Conservation (phyloP, 2,888 invertebrate genomes). For the Sesia bembeciformis region DNA sequence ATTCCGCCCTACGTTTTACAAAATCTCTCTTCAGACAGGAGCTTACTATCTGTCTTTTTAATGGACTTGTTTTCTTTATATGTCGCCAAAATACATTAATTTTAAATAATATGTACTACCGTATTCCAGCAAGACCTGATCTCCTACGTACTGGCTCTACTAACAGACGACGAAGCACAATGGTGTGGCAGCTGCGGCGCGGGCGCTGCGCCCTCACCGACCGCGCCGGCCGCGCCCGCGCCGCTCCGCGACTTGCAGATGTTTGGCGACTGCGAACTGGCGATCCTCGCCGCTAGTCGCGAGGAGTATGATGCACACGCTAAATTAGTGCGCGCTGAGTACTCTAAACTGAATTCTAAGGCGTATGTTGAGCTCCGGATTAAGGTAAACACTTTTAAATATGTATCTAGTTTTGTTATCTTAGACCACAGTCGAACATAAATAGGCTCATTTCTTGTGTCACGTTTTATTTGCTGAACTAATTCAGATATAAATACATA, state of each 20-base stretch:
- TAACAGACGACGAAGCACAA: conserved; percentile 55
- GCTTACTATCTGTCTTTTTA: no score
- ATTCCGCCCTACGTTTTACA: no score
- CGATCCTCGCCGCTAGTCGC: conserved; percentile 53
- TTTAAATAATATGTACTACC: no score
- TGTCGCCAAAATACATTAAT: no score
- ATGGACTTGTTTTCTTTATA: no score
- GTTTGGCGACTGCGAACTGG: conserved; percentile 51
- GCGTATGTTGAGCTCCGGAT: conserved; percentile 12
- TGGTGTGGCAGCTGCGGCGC: conserved; percentile 24
- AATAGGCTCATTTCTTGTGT: no score
- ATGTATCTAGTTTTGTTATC: neutral
- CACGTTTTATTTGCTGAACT: no score
- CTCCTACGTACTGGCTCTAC: conserved; percentile 51
- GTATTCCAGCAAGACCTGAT: conserved; percentile 55
- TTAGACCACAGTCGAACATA: neutral
- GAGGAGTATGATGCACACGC: conserved; percentile 15
- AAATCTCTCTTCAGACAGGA: no score
- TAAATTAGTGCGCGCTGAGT: conserved; percentile 45
- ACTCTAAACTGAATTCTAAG: conserved; percentile 43
- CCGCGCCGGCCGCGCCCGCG: conserved; percentile 41
- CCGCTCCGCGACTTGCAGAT: conserved; percentile 20
- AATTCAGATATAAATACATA: no score
- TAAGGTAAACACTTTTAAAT: neutral
- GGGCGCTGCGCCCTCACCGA: conserved; percentile 44